phyloP scores from a whole-genome alignment of 2,113 vertebrate species.

The Cephalopterus ornatus region DNA sequence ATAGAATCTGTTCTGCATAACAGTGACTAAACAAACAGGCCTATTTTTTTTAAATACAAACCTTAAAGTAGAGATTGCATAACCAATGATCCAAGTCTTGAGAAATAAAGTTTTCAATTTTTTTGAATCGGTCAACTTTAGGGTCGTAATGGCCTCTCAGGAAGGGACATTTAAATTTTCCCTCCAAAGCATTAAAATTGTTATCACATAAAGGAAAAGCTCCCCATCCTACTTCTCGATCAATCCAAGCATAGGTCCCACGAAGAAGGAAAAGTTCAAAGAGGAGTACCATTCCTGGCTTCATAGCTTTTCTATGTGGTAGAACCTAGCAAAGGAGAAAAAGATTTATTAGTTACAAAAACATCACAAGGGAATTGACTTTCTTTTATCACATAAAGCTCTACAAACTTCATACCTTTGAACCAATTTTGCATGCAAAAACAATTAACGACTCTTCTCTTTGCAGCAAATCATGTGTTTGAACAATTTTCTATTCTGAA shows the following conservation, averaged over 20 bases:
- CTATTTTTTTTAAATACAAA: conserved; percentile 39
- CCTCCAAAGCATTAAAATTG: conserved; percentile 76
- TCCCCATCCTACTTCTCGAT: conserved; percentile 82
- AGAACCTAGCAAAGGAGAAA: conserved; percentile 71
- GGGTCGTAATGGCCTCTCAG: conserved; percentile 79
- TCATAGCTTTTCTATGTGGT: conserved; percentile 74
- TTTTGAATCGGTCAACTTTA: conserved; percentile 79
- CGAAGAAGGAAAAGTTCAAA: conserved; percentile 82
- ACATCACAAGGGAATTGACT: neutral
- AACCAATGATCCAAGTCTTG: conserved; percentile 90
- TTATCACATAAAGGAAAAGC: conserved; percentile 84
- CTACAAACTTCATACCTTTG: neutral
- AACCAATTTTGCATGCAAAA: neutral
- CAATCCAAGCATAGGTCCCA: conserved; percentile 59
- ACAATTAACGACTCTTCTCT: neutral
- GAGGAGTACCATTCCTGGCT: conserved; percentile 80
- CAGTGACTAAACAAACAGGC: neutral
- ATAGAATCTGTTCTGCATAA: neutral
- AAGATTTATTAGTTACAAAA: neutral
- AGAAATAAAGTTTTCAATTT: conserved; percentile 84
- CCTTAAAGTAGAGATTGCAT: conserved; percentile 96
- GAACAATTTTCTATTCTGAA: neutral
- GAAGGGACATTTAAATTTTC: conserved; percentile 88
- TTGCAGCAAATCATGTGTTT: neutral
- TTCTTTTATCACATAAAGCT: neutral